Evolutionary conservation across 2,113 vertebrate species (phyloP), one percentile per base, ranked within the genome.

Genomic region (Xiphias gladius): DNA sequence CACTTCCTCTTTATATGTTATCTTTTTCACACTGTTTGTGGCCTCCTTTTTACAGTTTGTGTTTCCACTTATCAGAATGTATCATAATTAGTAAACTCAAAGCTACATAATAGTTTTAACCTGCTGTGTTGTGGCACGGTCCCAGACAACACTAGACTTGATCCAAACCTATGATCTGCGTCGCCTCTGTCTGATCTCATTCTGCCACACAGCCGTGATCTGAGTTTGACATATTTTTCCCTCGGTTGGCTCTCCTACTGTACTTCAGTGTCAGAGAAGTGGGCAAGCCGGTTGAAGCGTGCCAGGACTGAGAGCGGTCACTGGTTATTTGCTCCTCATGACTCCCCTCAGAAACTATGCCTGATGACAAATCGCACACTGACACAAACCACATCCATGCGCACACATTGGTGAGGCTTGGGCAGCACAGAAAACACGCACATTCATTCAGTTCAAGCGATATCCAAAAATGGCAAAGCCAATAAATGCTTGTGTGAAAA

Each of bases 391-490:
- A 28, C 54, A 70, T 65, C 63, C 32, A 41, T 5, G 6, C 59
- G 39, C 48, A 30, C 39, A 58, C 65, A 73, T 13, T 5, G 13
- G 26, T 16, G 13, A 39, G 52, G 52, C 63, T 22, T 0, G 4
- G 62, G 69, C 73, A 39, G 80, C 55, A 7, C 61, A 73, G 43
- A 73, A 81, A 79, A 76, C 72, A 16, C 55, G 28, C 79, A 75
- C 80, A 66, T 74, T 76, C 0, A 26, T 54, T 81, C 63, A 65
- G 67, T 54, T 70, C 20, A 2, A 74, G 37, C 16, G 7, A 81
- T 87, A 62, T 80, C 91, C 91, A 90, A 93, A 93, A 93, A 94
- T 90, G 90, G 89, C 59, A 85, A 92, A 66, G 85, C 70, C 64
- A 83, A 84, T 86, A 88, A 86, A 84, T 74, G 73, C 59, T 58